Evolutionary conservation across 2,888 invertebrate genomes (phyloP), one percentile per base, ranked within the genome.

Genomic region (Phymatocera aterrima): DNA sequence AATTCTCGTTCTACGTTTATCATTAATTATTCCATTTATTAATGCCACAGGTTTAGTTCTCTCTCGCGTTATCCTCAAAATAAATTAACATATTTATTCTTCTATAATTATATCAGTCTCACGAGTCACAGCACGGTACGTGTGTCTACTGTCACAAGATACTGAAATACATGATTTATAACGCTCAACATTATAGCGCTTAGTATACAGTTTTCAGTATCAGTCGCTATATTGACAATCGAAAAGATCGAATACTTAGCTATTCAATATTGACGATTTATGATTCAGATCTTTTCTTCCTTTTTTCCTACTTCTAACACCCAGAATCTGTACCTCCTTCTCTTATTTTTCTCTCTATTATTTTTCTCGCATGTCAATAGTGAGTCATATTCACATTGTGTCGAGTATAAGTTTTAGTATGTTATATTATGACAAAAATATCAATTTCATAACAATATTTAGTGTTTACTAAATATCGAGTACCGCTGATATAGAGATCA

Each of bases 1-100:
- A 83, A 83, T 85, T 83, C 86, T 85, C 85, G 83, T 84, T 83
- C 82, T 80, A 43, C 68, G 65, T 81, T 82, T 61, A 78, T 68
- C 80, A 78, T 75, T 75, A 54, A 75, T 75, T 40, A 75, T 83
- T 77, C 83, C 84, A 84, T 82, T 83, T 83, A 83, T n/a, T n/a
- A n/a, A n/a, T n/a, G n/a, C n/a, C 79, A 81, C 79, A 77, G n/a
- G 81, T 80, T 79, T 54, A 43, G 1, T 77, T 54, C 61, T 37
- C 57, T 57, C 40, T 10, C 57, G 75, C 54, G 24, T 21, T 40
- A 74, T 57, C 10, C 37, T 72, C n/a, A n/a, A n/a, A n/a, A n/a
- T 34, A 72, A 70, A 60, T 80, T 74, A 48, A 51, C 72, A 40
- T 18, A 74, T 37, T 51, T 61, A 79, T 51, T 48, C 48, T n/a